These are phyloP conservation scores for Sinocyclocheilus maitianheensis DNA, from an alignment of 2,113 vertebrate species.

Conservation along the genomic window DNA sequence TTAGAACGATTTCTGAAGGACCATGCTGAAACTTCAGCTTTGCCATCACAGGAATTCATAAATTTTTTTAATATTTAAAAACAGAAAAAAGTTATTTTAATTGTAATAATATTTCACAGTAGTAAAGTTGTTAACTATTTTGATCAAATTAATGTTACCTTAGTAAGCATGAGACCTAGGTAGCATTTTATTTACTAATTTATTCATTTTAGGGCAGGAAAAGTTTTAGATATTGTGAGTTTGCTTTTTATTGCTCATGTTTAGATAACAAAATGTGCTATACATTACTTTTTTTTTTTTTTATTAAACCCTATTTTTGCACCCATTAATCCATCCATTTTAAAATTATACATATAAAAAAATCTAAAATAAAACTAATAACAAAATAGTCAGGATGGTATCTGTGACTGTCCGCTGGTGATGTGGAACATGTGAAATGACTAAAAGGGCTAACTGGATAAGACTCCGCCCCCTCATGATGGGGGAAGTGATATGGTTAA, in stretches of 20 bases:
- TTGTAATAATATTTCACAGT: no score
- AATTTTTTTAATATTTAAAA: no score
- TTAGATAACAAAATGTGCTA: neutral
- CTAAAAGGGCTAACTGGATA: conserved; percentile 35
- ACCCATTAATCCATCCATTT: neutral
- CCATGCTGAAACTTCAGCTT: neutral
- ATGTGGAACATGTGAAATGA: conserved; percentile 33
- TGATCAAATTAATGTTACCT: neutral
- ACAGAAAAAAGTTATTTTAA: no score
- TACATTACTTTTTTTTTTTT: neutral
- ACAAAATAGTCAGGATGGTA: neutral
- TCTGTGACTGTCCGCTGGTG: neutral
- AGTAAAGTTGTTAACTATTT: no score
- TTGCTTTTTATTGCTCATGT: no score
- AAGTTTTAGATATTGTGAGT: no score
- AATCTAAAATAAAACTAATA: neutral
- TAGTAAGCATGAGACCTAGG: neutral
- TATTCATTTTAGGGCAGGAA: no score
- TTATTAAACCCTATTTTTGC: neutral
- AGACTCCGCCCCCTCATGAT: conserved; percentile 25
- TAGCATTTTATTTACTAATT: no score
- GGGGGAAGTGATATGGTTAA: conserved; percentile 44
- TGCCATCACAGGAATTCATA: no score
- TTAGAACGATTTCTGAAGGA: neutral
- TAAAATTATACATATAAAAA: no score